Evolutionary conservation across 2,113 vertebrate species (phyloP), one percentile per base, ranked within the genome.

Genomic region (Paradoxurus hermaphroditus): DNA sequence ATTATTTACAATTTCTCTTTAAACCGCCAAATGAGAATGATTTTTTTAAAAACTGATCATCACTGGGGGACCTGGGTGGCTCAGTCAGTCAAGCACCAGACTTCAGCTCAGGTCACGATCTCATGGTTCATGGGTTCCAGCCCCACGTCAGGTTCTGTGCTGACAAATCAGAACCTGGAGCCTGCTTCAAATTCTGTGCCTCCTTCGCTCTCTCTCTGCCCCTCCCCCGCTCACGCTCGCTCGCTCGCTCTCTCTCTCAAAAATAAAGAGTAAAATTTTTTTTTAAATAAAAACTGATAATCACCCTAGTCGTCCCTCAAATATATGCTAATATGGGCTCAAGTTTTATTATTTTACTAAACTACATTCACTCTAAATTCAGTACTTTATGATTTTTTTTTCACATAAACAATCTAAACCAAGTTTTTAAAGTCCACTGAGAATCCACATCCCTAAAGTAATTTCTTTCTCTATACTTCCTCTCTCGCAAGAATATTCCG

Each of bases 381-480:
- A 81, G 46, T 21, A 79, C 4, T 91, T 87, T 72, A 36, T 49
- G 31, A 29, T 21, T 91, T 51, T 92, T 92, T 91, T 41, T 46
- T 70, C 34, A 94, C 39, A 78, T 59, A 7, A 75, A 90, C 27
- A 90, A 56, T 10, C 82, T 56, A 81, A 79, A n/a, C 9, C 25
- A 94, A 67, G 14, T 29, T 93, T 94, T 78, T 75, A 70, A 93
- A 86, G 29, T 81, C 25, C 72, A 88, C 36, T 63, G 36, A 86
- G 46, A 94, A 90, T 78, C n/a, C 34, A 73, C 14, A 85, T 91
- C 36, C 27, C 49, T 86, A 18, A 96, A 89, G 14, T 97, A 72
- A 84, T 39, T 46, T 75, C 39, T 81, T 87, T 56, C 31, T 36
- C 59, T 70, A 70, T 13, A 21, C n/a, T 79, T 85, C 29, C 46